Evolutionary conservation across 2,113 vertebrate genomes (phyloP), one percentile per base, ranked within the genome.

Genomic region (Larimichthys polyactis): DNA sequence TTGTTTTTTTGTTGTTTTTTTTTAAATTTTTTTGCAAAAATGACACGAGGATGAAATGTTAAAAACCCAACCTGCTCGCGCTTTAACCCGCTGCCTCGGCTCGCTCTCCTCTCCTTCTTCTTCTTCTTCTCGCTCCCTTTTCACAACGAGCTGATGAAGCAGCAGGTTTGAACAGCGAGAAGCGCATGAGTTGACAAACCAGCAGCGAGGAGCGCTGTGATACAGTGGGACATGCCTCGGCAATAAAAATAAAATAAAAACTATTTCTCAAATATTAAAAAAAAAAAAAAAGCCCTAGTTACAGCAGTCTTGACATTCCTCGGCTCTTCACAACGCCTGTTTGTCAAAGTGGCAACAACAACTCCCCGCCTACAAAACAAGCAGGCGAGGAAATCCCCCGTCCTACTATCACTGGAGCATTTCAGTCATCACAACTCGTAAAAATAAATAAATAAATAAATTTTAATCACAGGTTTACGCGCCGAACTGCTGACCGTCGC

Each of bases 351-450:
- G 84, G 82, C 87, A 77, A n/a, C n/a, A 90, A 89, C 83, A 89
- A 93, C 89, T 90, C 91, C 89, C 89, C 91, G 86, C 91, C 90
- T 88, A 89, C 92, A 78, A 92, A 90, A 93, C 87, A 91, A 91
- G 87, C 87, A 48, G 75, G 86, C 73, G 81, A 94, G 93, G 93
- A 95, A 94, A 94, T 91, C 92, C 93, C 93, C 92, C 92, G 58
- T 76, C 71, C 81, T 82, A 86, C 88, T 83, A 80, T 43, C 71
- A 84, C 78, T 32, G 81, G 27, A 58, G 63, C 87, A 51, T 70
- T 40, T n/a, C 27, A 27, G 27, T 27, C 27, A 1, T 27, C 27
- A 52, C 43, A 4, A 12, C 10, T 3, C 19, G 36, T 40, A 40
- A 40, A 40, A 36, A 8, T 5, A 32, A 32, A 32, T 5, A 36